A percentile compares a stretch with the other conserved stretches of the same genome.
These are phyloP conservation scores for Nixonia krombeini DNA, from an alignment of 1,140 invertebrate genomes.

Conservation along the genomic window DNA sequence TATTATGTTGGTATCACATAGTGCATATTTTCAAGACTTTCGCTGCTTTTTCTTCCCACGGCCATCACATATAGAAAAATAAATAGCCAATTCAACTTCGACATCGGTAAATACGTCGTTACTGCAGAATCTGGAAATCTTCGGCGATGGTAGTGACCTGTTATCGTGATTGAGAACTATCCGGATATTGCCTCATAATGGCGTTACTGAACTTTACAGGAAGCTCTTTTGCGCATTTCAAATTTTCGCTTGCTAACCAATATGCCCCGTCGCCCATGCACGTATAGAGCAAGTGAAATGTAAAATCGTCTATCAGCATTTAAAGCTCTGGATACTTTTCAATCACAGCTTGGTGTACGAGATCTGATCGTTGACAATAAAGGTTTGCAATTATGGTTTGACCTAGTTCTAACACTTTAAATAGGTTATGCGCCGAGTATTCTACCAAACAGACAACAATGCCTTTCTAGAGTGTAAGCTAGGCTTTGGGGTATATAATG, in stretches of 20 bases:
- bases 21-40: no score
- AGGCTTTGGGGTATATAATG: no score
- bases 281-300: background rate
- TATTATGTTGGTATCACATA: no score
- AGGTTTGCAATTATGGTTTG: no score
- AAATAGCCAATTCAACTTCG: background rate
- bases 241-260: background rate
- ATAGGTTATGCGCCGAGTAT: no score
- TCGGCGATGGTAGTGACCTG: background rate
- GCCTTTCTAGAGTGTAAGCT: no score
- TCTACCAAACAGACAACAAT: no score
- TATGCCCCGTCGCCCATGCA: background rate
- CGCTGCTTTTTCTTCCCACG: no score
- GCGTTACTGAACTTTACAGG: conserved; percentile 4
- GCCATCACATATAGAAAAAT: background rate
- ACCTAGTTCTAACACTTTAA: no score
- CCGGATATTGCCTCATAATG: conserved; percentile 10
- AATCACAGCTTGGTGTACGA: no score
- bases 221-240: conserved; percentile 8
- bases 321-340: no score
- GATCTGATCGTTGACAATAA: no score
- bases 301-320: background rate
- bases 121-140: background rate
- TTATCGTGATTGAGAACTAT: background rate
- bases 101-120: conserved; percentile 1